phyloP scores from a whole-genome alignment of 92 coral and sea anemone species.

The Porites cylindrica region DNA sequence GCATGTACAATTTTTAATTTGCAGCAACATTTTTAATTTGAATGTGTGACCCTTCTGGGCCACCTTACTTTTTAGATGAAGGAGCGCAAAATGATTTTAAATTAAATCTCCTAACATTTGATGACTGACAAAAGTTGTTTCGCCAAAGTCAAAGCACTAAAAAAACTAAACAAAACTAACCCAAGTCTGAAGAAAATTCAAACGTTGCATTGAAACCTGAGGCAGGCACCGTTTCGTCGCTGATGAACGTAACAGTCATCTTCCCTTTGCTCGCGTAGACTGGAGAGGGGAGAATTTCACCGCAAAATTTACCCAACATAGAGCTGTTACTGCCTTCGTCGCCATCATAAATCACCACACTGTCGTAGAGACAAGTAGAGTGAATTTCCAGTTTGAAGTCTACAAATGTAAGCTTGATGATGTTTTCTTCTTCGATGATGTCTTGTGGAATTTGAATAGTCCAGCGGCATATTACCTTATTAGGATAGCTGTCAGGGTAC shows the following conservation, averaged over 20 bases:
- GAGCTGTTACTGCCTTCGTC: not conserved
- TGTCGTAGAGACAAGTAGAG: slow-evolving; percentile 9
- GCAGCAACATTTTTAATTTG: no score
- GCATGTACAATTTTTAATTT: no score
- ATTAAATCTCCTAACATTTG: no score
- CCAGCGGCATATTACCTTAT: not conserved
- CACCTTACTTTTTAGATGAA: no score
- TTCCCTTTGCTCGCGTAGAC: slow-evolving; percentile 4
- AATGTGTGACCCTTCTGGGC: no score
- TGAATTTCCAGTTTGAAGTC: not conserved
- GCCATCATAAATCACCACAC: not conserved
- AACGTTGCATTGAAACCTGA: slow-evolving; percentile 24
- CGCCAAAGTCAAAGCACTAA: not conserved
- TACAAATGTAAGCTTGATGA: slow-evolving; percentile 24
- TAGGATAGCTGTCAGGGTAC: slow-evolving; percentile 11
- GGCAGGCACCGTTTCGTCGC: not conserved
- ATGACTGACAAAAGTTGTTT: not conserved
- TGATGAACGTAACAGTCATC: slow-evolving; percentile 16
- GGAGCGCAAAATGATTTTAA: no score
- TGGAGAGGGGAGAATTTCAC: not conserved
- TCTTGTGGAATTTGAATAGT: slow-evolving; percentile 5
- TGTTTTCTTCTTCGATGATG: not conserved
- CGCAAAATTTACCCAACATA: slow-evolving; percentile 18
- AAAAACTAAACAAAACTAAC: not conserved
- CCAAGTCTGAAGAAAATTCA: slow-evolving; percentile 1